phyloP scores from a whole-genome alignment of 2,113 vertebrate species.

The Cynoglossus semilaevis region DNA sequence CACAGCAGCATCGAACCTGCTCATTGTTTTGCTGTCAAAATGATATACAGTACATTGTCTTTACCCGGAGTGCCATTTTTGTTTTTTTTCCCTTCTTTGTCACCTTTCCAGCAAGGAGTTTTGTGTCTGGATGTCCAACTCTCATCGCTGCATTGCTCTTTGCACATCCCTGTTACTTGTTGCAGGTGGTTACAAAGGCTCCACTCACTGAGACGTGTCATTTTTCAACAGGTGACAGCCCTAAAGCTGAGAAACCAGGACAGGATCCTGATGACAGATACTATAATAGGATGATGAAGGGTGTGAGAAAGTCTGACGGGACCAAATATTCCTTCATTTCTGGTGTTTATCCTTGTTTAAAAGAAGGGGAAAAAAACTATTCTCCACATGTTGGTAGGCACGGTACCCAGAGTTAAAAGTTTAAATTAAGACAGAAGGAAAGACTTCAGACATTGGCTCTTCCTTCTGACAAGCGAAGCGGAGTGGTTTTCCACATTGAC shows the following conservation, averaged over 20 bases:
- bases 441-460: conserved; percentile 33
- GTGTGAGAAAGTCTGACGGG: not conserved
- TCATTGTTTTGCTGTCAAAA: conserved; percentile 14
- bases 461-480: conserved; percentile 34
- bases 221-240: conserved; percentile 25
- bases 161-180: conserved; percentile 53
- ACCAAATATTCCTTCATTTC: conserved; percentile 1
- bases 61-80: not conserved
- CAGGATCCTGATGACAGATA: conserved; percentile 11
- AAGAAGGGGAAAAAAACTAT: not conserved
- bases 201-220: conserved; percentile 16
- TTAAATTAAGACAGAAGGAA: conserved; percentile 12
- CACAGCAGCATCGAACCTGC: conserved; percentile 19
- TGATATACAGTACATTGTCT: conserved; percentile 2
- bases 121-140: too few relatives aligned
- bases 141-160: too few relatives aligned
- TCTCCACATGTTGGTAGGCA: not conserved
- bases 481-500: conserved; percentile 61
- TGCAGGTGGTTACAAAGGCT: conserved; percentile 15
- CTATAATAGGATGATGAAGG: conserved; percentile 14
- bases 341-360: conserved; percentile 11
- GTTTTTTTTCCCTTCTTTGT: too few relatives aligned
- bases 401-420: not conserved
- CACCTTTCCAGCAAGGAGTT: not conserved
- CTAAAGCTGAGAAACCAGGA: not conserved